phyloP scores from a whole-genome alignment of 2,113 vertebrate species.

The Tylochromis polylepis region DNA sequence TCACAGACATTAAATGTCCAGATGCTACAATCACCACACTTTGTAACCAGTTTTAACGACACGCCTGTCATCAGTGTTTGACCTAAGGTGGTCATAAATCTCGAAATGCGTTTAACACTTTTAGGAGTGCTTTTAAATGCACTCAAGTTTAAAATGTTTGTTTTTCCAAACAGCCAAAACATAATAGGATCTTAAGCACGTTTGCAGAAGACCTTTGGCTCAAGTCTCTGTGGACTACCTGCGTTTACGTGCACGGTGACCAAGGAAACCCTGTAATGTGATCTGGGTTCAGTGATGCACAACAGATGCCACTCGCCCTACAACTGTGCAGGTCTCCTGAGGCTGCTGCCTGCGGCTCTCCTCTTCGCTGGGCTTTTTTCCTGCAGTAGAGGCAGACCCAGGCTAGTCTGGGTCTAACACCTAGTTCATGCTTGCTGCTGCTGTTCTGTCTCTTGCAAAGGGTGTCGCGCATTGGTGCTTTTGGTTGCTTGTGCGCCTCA shows the following conservation, averaged over 20 bases:
- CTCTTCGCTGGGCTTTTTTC: not conserved
- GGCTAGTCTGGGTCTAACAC: accelerated
- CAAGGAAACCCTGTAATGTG: not conserved
- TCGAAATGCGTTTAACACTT: not conserved
- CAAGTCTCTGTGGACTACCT: not conserved
- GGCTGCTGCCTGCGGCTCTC: not conserved
- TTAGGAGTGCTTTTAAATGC: not conserved
- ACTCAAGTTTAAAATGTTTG: not conserved
- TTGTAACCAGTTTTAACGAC: not conserved
- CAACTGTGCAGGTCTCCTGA: too few relatives aligned
- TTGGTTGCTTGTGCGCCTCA: not conserved
- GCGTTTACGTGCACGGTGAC: accelerated
- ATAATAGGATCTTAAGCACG: not conserved
- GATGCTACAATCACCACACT: not conserved
- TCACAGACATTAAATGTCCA: not conserved
- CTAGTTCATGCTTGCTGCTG: not conserved
- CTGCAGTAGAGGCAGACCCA: not conserved
- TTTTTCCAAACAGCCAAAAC: not conserved
- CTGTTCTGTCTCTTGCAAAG: not conserved
- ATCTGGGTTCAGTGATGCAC: not conserved
- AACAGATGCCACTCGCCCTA: not conserved
- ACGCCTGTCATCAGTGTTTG: not conserved
- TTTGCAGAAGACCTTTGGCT: not conserved
- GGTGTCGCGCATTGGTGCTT: not conserved
- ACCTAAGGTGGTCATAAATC: not conserved